A percentile compares a stretch with the other conserved stretches of the same genome.
phyloP scores from a whole-genome alignment of 2,113 vertebrate species.

The Zosterops pallidus region DNA sequence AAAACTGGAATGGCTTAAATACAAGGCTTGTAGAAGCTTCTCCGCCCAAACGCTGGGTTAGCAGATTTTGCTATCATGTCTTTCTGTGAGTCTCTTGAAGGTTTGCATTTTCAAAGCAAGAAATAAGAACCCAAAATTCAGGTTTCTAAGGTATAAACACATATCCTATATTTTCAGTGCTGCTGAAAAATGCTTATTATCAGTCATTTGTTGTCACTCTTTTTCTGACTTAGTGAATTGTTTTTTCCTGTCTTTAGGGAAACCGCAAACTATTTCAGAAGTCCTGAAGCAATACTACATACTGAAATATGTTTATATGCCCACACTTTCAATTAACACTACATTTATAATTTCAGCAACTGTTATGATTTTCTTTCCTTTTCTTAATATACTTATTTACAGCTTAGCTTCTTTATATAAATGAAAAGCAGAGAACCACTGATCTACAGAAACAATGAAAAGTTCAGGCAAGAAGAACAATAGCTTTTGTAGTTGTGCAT shows the following conservation, averaged over 20 bases:
- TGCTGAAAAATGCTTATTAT: not conserved
- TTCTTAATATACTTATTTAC: not conserved
- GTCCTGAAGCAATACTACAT: not conserved
- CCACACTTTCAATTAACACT: not conserved
- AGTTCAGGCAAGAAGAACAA: not conserved
- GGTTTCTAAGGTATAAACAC: not conserved
- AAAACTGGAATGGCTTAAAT: not conserved
- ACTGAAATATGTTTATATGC: not conserved
- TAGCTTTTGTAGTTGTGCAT: not conserved
- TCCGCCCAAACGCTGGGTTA: not conserved
- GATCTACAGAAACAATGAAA: not conserved
- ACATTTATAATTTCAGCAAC: not conserved
- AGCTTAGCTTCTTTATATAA: not conserved
- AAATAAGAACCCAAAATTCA: not conserved
- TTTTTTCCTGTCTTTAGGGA: not conserved
- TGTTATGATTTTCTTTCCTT: not conserved
- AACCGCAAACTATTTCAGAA: not conserved
- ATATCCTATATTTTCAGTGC: not conserved
- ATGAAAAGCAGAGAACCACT: not conserved
- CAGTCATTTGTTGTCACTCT: not conserved
- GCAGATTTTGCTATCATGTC: not conserved
- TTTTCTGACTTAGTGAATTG: not conserved
- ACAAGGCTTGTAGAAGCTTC: not conserved
- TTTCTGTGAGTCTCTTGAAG: not conserved
- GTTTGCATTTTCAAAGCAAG: not conserved